Evolutionary conservation across 1,140 invertebrate genomes (phyloP).

Genomic region (Temnothorax curvispinosus): DNA sequence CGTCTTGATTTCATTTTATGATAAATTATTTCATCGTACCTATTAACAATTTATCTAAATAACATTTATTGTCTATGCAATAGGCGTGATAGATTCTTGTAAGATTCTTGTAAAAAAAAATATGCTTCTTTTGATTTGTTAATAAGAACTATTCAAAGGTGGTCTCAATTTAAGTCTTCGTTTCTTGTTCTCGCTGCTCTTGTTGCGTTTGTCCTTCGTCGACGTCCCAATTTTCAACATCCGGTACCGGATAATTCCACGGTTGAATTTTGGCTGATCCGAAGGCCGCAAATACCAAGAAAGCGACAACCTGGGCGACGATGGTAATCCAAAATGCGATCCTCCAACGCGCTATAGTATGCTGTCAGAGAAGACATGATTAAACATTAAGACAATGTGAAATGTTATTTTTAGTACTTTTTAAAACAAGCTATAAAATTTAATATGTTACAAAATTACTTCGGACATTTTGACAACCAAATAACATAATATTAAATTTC

Average conservation of each 20-base stretch:
- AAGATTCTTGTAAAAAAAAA: not conserved
- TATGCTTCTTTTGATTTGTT: not conserved
- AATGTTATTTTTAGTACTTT: not conserved
- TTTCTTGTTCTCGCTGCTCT: slow-evolving; percentile 48
- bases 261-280: slow-evolving; percentile 93
- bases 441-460: slow-evolving; percentile 8
- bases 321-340: slow-evolving; percentile 93
- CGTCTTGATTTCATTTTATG: not conserved
- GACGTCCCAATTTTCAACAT: not conserved
- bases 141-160: not conserved
- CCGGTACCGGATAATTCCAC: slow-evolving; percentile 88
- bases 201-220: slow-evolving; percentile 3
- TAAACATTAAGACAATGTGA: not conserved
- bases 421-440: slow-evolving; percentile 6
- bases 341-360: slow-evolving; percentile 92
- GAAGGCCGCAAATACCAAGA: slow-evolving; percentile 90
- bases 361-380: slow-evolving; percentile 86
- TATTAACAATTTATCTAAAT: slow-evolving; percentile 2
- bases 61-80: not conserved
- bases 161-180: slow-evolving; percentile 20
- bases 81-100: not conserved
- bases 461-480: not conserved
- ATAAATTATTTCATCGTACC: not conserved
- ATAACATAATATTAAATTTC: slow-evolving; percentile 17
- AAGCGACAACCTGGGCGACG: slow-evolving; percentile 90